phyloP scores from a whole-genome alignment of 2,797 vertebrate species.

The Gobionotothen gibberifrons region DNA sequence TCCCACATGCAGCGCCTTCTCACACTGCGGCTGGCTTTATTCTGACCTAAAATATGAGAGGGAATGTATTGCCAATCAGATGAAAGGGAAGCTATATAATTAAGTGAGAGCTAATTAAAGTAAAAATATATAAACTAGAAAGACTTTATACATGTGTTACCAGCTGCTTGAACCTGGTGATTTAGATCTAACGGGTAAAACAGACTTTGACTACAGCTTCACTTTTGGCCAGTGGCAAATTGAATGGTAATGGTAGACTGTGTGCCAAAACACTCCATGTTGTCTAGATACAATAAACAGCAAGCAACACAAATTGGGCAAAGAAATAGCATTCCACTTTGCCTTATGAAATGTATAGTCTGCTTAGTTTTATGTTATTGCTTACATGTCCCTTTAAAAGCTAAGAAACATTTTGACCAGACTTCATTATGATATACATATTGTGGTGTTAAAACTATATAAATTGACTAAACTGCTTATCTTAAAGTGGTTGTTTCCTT shows the following conservation, averaged over 20 bases:
- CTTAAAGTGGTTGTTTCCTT: too few species aligned
- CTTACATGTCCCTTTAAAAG: neutral
- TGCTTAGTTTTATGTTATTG: neutral
- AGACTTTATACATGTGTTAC: neutral
- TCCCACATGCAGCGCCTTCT: constrained; percentile 59
- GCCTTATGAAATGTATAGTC: neutral
- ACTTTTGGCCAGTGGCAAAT: neutral
- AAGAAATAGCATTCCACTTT: neutral
- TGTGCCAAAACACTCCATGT: neutral
- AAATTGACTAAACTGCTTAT: neutral
- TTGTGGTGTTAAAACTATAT: neutral
- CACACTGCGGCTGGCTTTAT: constrained; percentile 40
- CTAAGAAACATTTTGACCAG: neutral
- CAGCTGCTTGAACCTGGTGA: neutral
- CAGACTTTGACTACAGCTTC: neutral
- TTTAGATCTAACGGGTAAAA: neutral
- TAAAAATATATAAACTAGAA: constrained; percentile 20
- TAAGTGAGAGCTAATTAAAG: constrained; percentile 4
- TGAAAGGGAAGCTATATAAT: constrained; percentile 30
- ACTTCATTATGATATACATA: neutral
- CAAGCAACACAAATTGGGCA: neutral
- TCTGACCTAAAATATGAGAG: constrained; percentile 28
- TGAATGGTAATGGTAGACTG: too few species aligned
- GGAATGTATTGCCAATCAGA: constrained; percentile 29
- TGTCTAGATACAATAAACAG: neutral